These are phyloP conservation scores for Clarias batrachus DNA, from an alignment of 2,113 vertebrate genomes.

Conservation along the genomic window DNA sequence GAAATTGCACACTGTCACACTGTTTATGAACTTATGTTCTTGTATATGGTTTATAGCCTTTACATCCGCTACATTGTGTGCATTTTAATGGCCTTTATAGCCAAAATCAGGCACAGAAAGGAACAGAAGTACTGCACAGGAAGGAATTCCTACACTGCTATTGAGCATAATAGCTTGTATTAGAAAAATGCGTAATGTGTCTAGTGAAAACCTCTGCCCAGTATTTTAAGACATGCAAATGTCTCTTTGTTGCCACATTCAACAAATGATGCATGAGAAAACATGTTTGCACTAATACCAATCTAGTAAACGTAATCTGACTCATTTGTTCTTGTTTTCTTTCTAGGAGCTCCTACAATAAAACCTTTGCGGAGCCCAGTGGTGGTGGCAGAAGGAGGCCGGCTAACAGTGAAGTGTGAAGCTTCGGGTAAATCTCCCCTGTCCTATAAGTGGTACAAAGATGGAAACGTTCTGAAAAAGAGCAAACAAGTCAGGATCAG, in stretches of 20 bases:
- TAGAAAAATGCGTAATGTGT: constrained; percentile 41
- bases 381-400: constrained; percentile 82
- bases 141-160: background rate
- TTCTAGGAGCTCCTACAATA: constrained; percentile 84
- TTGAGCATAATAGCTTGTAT: background rate
- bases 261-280: background rate
- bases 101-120: background rate
- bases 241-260: background rate
- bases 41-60: background rate
- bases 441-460: constrained; percentile 94
- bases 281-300: background rate
- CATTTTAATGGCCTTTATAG: background rate
- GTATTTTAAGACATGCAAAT: background rate
- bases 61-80: background rate
- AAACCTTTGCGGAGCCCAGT: constrained; percentile 85
- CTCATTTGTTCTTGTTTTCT: constrained; percentile 26
- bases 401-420: constrained; percentile 88
- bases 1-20: background rate
- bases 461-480: constrained; percentile 90
- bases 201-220: constrained; percentile 70
- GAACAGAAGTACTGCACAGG: background rate
- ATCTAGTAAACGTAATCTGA: background rate
- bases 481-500: constrained; percentile 86
- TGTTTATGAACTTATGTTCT: background rate
- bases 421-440: constrained; percentile 84